These are phyloP conservation scores for Colius striatus DNA, from an alignment of 2,113 vertebrate genomes.

Conservation along the genomic window DNA sequence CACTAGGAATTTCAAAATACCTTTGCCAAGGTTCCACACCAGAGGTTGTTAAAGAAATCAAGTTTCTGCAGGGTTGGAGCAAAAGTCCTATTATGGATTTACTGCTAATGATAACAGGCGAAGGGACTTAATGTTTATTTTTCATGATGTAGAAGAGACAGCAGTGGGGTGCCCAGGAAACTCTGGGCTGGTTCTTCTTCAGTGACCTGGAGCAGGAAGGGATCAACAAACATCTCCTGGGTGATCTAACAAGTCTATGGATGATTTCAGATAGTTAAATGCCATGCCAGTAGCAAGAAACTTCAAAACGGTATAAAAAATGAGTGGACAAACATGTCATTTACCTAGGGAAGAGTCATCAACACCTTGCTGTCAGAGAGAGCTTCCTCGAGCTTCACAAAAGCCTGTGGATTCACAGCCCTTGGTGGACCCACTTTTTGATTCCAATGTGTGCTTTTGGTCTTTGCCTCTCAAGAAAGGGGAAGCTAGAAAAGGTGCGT, in stretches of 20 bases:
- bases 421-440: neutral
- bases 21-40: neutral
- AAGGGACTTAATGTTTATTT: neutral
- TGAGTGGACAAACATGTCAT: neutral
- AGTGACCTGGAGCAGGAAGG: neutral
- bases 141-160: neutral
- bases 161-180: neutral
- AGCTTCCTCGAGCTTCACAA: neutral
- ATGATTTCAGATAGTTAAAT: neutral
- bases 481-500: neutral
- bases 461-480: neutral
- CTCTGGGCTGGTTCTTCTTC: neutral
- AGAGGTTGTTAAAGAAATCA: neutral
- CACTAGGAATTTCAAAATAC: neutral
- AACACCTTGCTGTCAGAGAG: neutral
- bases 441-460: neutral
- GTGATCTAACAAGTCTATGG: neutral
- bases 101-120: neutral
- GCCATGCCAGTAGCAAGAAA: neutral
- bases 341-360: neutral
- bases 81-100: neutral
- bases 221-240: neutral
- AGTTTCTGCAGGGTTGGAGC: neutral
- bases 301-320: neutral
- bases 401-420: neutral